Evolutionary conservation across 2,797 vertebrate genomes (phyloP).

Genomic region (Spinus olivaceus): DNA sequence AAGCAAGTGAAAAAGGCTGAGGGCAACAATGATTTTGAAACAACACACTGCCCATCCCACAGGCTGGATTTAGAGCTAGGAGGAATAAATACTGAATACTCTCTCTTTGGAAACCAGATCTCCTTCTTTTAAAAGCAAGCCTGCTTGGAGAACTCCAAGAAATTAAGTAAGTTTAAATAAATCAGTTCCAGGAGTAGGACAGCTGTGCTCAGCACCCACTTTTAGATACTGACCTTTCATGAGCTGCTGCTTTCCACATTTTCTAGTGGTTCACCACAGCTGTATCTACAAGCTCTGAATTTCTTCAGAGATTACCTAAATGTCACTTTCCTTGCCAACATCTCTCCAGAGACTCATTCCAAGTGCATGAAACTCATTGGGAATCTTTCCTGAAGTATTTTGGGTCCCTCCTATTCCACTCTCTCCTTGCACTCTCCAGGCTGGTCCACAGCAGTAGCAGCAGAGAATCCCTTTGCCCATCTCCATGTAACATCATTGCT

Average conservation of each 20-base stretch:
- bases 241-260: background rate
- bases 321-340: background rate
- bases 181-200: background rate
- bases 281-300: background rate
- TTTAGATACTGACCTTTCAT: background rate
- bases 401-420: background rate
- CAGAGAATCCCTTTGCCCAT: background rate
- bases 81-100: background rate
- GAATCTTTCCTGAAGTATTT: background rate
- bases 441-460: background rate
- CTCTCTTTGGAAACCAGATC: background rate
- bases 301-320: background rate
- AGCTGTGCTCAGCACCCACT: background rate
- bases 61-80: background rate
- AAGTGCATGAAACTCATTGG: background rate
- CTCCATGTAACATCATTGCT: fast-evolving
- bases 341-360: background rate
- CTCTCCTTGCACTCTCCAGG: background rate
- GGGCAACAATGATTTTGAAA: background rate
- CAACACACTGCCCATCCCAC: background rate
- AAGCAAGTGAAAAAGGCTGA: background rate
- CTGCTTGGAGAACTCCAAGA: background rate
- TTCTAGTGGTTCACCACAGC: background rate
- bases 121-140: background rate
- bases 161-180: background rate